A percentile compares a stretch with the other conserved stretches of the same genome.
These are phyloP conservation scores for Urophycis tenuis DNA, from an alignment of 2,797 vertebrate species.

Conservation along the genomic window DNA sequence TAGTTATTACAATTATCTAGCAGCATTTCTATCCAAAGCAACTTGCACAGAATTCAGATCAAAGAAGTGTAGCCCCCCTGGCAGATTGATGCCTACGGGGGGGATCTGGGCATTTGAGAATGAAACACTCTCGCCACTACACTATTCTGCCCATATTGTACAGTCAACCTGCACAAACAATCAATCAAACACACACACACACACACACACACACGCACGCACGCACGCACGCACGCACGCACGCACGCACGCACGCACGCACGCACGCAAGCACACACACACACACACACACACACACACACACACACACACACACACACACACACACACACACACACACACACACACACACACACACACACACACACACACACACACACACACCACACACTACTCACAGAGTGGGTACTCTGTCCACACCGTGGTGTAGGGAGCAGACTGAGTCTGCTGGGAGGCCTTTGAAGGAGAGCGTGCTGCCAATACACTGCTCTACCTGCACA, in stretches of 20 bases:
- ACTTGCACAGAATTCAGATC: not conserved
- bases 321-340: too few species aligned
- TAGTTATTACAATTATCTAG: not conserved
- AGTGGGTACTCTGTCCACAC: not conserved
- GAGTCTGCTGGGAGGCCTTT: constrained; percentile 20
- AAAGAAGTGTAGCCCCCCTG: not conserved
- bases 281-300: not conserved
- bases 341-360: constrained; percentile 51
- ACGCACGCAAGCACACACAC: not conserved
- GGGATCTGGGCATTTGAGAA: not conserved
- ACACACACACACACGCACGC: too few species aligned
- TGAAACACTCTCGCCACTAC: not conserved
- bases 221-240: not conserved
- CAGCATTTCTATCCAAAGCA: not conserved
- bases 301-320: too few species aligned
- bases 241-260: too few species aligned
- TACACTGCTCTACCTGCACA: constrained; percentile 24
- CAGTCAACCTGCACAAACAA: not conserved
- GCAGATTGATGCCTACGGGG: not conserved
- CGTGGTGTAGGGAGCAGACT: constrained; percentile 41
- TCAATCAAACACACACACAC: too few species aligned
- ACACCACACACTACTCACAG: not conserved
- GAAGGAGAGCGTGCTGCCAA: constrained; percentile 45
- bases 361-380: constrained; percentile 35
- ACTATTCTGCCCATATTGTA: not conserved